Conservation (phyloP, 2,113 vertebrate genomes). For the Amphiprion ocellaris region DNA sequence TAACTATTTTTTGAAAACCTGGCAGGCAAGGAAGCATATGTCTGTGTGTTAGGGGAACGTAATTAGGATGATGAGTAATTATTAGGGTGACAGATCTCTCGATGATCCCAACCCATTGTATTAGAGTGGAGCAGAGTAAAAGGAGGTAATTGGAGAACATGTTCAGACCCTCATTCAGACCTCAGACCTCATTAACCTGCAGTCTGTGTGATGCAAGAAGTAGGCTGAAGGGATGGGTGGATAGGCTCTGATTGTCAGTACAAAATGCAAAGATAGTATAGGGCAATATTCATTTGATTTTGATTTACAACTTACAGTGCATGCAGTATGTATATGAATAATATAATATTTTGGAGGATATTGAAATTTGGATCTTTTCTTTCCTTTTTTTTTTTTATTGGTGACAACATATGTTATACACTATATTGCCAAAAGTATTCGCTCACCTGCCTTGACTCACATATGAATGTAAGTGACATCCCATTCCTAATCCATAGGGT, state of each 20-base stretch:
- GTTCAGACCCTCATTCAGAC: slow-evolving; percentile 39
- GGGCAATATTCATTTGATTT: background rate
- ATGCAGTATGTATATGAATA: background rate
- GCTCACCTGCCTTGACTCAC: too few relatives aligned
- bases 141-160: slow-evolving; percentile 52
- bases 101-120: slow-evolving; percentile 25
- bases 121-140: slow-evolving; percentile 11
- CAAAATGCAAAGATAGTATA: background rate
- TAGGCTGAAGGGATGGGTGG: background rate
- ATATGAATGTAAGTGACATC: too few relatives aligned
- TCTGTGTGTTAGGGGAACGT: slow-evolving; percentile 2
- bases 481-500: too few relatives aligned
- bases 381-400: too few relatives aligned
- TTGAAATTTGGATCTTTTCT: too few relatives aligned
- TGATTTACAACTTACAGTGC: background rate
- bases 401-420: too few relatives aligned
- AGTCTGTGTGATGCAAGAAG: slow-evolving; percentile 19
- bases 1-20: background rate
- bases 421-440: too few relatives aligned
- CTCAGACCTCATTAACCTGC: slow-evolving; percentile 48
- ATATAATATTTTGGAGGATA: too few relatives aligned
- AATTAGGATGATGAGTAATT: slow-evolving; percentile 58
- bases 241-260: background rate
- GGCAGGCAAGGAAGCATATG: background rate
- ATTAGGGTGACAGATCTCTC: slow-evolving; percentile 28